Percentiles rank a stretch among this genome's conserved stretches.
phyloP scores from a whole-genome alignment of 35 echinoderm and acorn worm species.

The Apostichopus japonicus region DNA sequence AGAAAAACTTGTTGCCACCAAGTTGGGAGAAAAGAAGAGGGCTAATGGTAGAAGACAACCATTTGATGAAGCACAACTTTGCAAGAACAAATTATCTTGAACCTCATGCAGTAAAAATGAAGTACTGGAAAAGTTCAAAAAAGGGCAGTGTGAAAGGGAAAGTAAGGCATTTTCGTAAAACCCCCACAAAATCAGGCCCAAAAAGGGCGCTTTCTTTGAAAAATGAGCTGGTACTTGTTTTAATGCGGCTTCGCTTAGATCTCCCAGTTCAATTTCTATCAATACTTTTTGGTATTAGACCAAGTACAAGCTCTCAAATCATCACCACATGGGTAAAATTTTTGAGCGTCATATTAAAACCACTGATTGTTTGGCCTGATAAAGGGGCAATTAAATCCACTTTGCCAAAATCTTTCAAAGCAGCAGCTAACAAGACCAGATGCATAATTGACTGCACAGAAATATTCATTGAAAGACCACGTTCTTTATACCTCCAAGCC shows the following conservation, averaged over 20 bases:
- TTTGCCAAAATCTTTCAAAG: no score
- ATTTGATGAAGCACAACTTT: not conserved
- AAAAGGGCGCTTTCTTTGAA: conserved; percentile 2
- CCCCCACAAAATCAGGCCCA: not conserved
- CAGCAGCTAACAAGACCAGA: no score
- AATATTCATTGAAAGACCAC: no score
- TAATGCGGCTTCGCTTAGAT: conserved; percentile 7
- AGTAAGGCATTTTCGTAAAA: not conserved
- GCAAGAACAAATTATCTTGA: conserved; percentile 5
- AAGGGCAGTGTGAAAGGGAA: not conserved
- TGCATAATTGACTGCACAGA: no score
- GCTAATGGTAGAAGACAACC: not conserved
- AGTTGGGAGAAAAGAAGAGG: not conserved
- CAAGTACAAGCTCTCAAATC: not conserved
- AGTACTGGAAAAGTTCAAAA: conserved; percentile 13
- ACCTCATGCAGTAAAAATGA: conserved; percentile 14
- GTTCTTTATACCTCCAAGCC: no score
- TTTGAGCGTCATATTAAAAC: no score
- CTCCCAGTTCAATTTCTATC: not conserved
- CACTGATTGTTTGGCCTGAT: no score
- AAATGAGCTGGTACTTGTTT: conserved; percentile 17
- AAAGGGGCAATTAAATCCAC: no score
- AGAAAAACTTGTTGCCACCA: conserved; percentile 9
- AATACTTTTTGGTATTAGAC: conserved; percentile 21
- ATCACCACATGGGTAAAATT: conserved; percentile 13